phyloP scores from a whole-genome alignment of 2,113 vertebrate genomes.

The Vulpes lagopus region DNA sequence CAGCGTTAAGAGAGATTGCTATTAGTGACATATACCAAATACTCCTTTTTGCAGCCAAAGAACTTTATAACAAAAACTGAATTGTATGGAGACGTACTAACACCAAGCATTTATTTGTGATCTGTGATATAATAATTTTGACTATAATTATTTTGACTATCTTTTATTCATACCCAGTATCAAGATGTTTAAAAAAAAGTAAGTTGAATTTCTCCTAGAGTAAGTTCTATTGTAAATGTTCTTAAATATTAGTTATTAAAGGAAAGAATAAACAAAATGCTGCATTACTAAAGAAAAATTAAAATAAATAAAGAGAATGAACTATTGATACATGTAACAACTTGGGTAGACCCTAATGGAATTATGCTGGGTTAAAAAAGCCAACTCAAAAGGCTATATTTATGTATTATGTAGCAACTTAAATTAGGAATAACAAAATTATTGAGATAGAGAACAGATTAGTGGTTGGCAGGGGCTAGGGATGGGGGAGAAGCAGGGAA shows the following conservation, averaged over 20 bases:
- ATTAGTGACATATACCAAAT: slow-evolving; percentile 18
- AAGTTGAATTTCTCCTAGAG: slow-evolving; percentile 3
- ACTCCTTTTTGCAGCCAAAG: slow-evolving; percentile 39
- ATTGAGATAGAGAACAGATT: neutral
- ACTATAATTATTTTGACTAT: neutral
- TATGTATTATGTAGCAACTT: neutral
- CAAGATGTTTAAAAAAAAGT: neutral
- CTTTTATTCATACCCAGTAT: neutral
- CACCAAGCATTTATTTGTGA: neutral
- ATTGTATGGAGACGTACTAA: neutral
- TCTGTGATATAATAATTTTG: neutral
- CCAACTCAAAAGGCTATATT: neutral
- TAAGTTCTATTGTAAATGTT: slow-evolving; percentile 24
- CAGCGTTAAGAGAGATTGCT: neutral
- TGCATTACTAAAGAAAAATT: neutral
- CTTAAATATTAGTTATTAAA: slow-evolving; percentile 29
- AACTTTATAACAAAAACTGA: neutral
- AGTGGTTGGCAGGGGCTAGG: neutral
- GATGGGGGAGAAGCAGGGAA: neutral
- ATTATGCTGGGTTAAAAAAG: neutral
- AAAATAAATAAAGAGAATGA: slow-evolving; percentile 7
- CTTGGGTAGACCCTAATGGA: slow-evolving; percentile 1
- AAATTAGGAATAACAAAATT: neutral
- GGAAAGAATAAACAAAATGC: neutral
- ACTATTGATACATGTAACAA: neutral